Evolutionary conservation across 2,797 vertebrate species (phyloP).

Genomic region (Notolabrus celidotus): DNA sequence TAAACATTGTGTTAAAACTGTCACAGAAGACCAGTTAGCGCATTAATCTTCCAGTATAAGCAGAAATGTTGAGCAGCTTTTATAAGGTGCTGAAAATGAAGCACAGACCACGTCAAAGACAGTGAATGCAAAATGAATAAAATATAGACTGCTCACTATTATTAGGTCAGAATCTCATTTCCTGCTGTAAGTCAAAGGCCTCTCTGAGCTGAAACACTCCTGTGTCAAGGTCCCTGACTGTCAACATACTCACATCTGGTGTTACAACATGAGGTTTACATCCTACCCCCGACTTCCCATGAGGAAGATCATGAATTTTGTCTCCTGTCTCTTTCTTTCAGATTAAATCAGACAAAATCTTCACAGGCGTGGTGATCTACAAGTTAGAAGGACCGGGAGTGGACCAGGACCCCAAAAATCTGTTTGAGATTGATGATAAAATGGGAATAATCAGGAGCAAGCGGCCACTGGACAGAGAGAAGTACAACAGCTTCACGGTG

Average conservation of each 20-base stretch:
- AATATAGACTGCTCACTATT: constrained; percentile 30
- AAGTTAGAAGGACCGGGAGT: constrained; percentile 96
- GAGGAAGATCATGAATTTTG: constrained; percentile 35
- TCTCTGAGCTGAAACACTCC: constrained; percentile 39
- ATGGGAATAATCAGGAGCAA: constrained; percentile 93
- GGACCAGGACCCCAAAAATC: constrained; percentile 92
- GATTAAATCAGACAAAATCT: constrained; percentile 98
- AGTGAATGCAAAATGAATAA: constrained; percentile 26
- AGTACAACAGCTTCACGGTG: constrained; percentile 91
- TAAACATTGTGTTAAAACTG: constrained; percentile 53
- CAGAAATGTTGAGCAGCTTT: constrained; percentile 33
- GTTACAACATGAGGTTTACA: constrained; percentile 47
- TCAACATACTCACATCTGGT: constrained; percentile 69
- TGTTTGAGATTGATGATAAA: constrained; percentile 96
- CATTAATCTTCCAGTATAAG: constrained; percentile 28
- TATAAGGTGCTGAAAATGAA: constrained; percentile 28
- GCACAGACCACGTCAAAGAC: constrained; percentile 29
- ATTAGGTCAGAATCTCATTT: constrained; percentile 50
- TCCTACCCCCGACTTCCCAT: constrained; percentile 12
- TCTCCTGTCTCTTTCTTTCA: constrained; percentile 64
- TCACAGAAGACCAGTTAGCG: not conserved
- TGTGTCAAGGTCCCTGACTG: constrained; percentile 47
- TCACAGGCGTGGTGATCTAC: constrained; percentile 92
- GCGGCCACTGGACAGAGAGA: constrained; percentile 92
- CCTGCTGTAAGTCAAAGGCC: constrained; percentile 52